Percentiles rank a stretch among this genome's conserved stretches.
Evolutionary conservation across 1,140 invertebrate species (phyloP).

Genomic region (Eciton burchellii): DNA sequence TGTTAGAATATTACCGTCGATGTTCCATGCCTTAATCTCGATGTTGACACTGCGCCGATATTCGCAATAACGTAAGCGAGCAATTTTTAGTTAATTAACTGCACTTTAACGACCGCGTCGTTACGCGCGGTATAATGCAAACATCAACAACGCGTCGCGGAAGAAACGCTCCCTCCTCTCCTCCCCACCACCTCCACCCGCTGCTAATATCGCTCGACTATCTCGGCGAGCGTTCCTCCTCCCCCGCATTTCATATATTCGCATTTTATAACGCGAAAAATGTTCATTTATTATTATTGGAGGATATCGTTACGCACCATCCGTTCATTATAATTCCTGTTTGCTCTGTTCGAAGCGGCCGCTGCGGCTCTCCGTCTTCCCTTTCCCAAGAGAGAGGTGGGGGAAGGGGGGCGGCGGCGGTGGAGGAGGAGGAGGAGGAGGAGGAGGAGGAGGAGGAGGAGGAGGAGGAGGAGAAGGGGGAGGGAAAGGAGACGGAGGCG

Average conservation of each 20-base stretch:
- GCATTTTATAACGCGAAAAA: slow-evolving; percentile 9
- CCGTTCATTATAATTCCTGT: slow-evolving; percentile 10
- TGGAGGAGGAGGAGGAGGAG: not conserved
- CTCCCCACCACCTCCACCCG: too few species aligned
- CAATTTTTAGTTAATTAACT: slow-evolving; percentile 49
- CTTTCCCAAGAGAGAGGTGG: not conserved
- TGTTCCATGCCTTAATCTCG: slow-evolving; percentile 21
- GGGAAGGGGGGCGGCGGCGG: slow-evolving; percentile 9
- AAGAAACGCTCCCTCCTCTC: not conserved
- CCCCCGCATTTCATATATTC: not conserved
- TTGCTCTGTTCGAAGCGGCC: slow-evolving; percentile 31
- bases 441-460: slow-evolving; percentile 5
- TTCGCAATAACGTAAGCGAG: not conserved
- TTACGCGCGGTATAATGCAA: not conserved
- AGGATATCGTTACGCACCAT: not conserved
- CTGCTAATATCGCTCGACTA: slow-evolving; percentile 3
- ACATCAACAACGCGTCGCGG: not conserved
- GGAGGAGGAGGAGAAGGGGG: not conserved
- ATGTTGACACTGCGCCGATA: slow-evolving; percentile 6
- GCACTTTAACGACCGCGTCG: not conserved
- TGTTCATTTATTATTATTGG: slow-evolving; percentile 23
- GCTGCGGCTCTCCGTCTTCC: slow-evolving; percentile 15
- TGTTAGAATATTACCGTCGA: slow-evolving; percentile 27
- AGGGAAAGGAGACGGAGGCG: slow-evolving; percentile 14
- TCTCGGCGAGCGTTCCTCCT: not conserved